These are phyloP conservation scores for Bagarius yarrelli DNA, from an alignment of 2,113 vertebrate genomes.

Conservation along the genomic window DNA sequence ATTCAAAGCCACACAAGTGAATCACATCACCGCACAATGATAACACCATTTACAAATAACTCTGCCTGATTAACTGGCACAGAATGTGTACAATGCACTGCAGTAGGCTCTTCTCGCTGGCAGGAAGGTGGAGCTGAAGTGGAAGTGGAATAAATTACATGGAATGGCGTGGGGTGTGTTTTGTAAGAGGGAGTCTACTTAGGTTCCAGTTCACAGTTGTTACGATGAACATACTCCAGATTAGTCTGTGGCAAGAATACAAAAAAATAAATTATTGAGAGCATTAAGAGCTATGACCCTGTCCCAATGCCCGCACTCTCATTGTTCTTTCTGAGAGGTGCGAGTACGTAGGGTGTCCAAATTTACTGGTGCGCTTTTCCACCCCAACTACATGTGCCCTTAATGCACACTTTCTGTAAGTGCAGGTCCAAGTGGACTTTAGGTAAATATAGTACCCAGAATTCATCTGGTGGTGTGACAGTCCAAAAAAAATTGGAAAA, in stretches of 20 bases:
- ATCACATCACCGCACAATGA: neutral
- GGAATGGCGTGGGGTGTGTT: neutral
- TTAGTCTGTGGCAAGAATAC: slow-evolving; percentile 53
- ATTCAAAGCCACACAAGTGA: slow-evolving; percentile 27
- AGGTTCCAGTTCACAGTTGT: slow-evolving; percentile 51
- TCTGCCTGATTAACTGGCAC: neutral
- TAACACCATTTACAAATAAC: slow-evolving; percentile 1
- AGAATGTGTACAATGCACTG: neutral
- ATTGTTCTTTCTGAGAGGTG: too few species aligned
- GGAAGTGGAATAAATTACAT: slow-evolving; percentile 38
- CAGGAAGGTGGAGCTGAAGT: slow-evolving; percentile 15
- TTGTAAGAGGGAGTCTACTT: slow-evolving; percentile 12
- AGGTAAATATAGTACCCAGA: too few species aligned
- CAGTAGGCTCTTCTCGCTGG: neutral
- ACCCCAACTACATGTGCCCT: too few species aligned
- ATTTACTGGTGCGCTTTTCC: too few species aligned
- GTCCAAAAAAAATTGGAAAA: too few species aligned
- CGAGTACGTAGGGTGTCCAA: too few species aligned
- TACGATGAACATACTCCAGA: slow-evolving; percentile 68
- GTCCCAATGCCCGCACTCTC: too few species aligned
- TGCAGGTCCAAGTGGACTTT: too few species aligned
- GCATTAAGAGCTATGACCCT: too few species aligned
- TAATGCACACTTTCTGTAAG: too few species aligned
- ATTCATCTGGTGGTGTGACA: too few species aligned
- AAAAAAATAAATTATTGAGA: neutral